Conservation (phyloP, 2,797 vertebrate species). For the Myripristis jacobus region DNA sequence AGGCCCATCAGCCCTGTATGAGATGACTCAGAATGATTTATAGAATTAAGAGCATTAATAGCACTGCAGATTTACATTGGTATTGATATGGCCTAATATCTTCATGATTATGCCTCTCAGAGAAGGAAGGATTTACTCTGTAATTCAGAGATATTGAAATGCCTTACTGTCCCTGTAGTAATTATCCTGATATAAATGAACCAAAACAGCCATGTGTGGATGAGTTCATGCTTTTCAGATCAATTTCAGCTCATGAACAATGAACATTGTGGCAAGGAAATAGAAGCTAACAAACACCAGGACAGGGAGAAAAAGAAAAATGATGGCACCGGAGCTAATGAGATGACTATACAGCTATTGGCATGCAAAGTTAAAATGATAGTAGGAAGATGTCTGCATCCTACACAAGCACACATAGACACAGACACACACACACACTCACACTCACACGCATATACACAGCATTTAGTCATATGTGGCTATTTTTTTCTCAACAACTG, state of each 20-base stretch:
- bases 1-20: constrained; percentile 52
- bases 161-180: constrained; percentile 25
- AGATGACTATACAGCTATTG: constrained; percentile 16
- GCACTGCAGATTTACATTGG: constrained; percentile 62
- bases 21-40: constrained; percentile 69
- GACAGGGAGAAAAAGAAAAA: constrained; percentile 11
- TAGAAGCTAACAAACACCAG: background rate
- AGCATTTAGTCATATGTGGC: constrained; percentile 21
- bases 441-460: constrained; percentile 26
- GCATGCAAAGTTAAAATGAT: constrained; percentile 27
- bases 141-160: constrained; percentile 43
- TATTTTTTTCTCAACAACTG: constrained; percentile 40
- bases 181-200: constrained; percentile 25
- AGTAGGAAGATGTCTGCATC: background rate
- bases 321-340: background rate
- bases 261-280: constrained; percentile 30
- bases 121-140: constrained; percentile 37
- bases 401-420: background rate
- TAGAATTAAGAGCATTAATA: constrained; percentile 68
- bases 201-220: constrained; percentile 7
- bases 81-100: constrained; percentile 68
- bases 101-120: constrained; percentile 55
- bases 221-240: constrained; percentile 35
- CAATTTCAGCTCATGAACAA: constrained; percentile 36
- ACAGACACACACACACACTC: constrained; percentile 18